phyloP scores from a whole-genome alignment of 2,888 invertebrate genomes.

The Gasteruption jaculator region DNA sequence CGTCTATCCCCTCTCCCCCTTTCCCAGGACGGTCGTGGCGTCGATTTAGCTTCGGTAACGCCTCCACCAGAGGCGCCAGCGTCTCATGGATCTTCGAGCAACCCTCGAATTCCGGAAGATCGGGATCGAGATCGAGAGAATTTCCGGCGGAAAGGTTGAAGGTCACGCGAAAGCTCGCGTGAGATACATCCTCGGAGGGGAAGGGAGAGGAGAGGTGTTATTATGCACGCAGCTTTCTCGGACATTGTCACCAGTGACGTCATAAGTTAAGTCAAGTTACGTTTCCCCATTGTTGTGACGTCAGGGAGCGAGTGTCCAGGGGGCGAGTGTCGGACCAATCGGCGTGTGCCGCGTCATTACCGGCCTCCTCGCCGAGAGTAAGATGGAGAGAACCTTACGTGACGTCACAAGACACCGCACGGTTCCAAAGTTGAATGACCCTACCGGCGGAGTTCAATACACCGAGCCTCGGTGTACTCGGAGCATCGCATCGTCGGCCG shows the following conservation, averaged over 20 bases:
- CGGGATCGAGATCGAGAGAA: too few relatives aligned
- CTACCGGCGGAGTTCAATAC: slow-evolving; percentile 47
- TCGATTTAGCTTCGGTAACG: too few relatives aligned
- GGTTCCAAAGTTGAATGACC: slow-evolving; percentile 44
- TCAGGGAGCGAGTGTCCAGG: slow-evolving; percentile 35
- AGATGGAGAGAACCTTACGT: slow-evolving; percentile 30
- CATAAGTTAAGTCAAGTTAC: slow-evolving; percentile 19
- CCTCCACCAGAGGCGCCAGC: too few relatives aligned
- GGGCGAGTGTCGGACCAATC: slow-evolving; percentile 27
- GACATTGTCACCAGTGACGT: slow-evolving; percentile 31
- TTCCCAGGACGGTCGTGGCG: too few relatives aligned
- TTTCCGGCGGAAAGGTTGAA: too few relatives aligned
- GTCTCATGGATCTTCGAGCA: too few relatives aligned
- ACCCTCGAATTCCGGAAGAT: too few relatives aligned
- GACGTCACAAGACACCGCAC: slow-evolving; percentile 39
- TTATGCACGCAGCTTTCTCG: slow-evolving; percentile 25
- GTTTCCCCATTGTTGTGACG: slow-evolving; percentile 33
- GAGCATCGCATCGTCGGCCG: too few relatives aligned
- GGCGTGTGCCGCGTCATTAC: slow-evolving; percentile 32
- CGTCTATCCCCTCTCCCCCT: too few relatives aligned
- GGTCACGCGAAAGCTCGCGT: too few relatives aligned
- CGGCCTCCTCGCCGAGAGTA: slow-evolving; percentile 28
- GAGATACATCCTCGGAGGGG: too few relatives aligned
- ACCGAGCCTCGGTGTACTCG: slow-evolving; percentile 26
- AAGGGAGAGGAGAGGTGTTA: too few relatives aligned